These are phyloP conservation scores for Epinephelus coioides DNA, from an alignment of 2,797 vertebrate genomes.

Conservation along the genomic window DNA sequence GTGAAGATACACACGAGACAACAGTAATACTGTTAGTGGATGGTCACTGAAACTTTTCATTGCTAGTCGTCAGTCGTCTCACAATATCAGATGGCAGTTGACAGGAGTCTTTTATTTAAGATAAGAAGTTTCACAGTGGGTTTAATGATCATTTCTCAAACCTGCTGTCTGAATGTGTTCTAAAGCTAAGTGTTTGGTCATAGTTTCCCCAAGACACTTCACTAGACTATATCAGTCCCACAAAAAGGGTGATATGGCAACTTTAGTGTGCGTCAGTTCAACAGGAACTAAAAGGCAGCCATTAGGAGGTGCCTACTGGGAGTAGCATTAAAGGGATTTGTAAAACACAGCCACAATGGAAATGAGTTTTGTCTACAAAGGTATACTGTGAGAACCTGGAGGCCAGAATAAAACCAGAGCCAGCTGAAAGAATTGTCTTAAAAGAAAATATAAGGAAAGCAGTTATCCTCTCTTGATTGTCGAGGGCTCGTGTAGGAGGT, in stretches of 20 bases:
- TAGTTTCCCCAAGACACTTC: slow-evolving; percentile 53
- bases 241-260: slow-evolving; percentile 62
- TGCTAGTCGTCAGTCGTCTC: slow-evolving; percentile 13
- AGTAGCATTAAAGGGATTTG: slow-evolving; percentile 71
- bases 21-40: background rate
- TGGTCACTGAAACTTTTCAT: slow-evolving; percentile 15
- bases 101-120: slow-evolving; percentile 31
- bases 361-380: slow-evolving; percentile 77
- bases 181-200: slow-evolving; percentile 31
- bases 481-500: slow-evolving; percentile 52
- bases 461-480: slow-evolving; percentile 54
- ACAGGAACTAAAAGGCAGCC: slow-evolving; percentile 62
- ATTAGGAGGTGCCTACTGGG: slow-evolving; percentile 65
- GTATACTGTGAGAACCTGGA: slow-evolving; percentile 61
- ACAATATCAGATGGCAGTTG: slow-evolving; percentile 26
- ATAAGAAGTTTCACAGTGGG: slow-evolving; percentile 30
- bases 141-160: slow-evolving; percentile 40
- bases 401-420: slow-evolving; percentile 66
- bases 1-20: slow-evolving; percentile 21
- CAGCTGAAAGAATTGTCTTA: slow-evolving; percentile 56
- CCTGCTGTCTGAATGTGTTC: slow-evolving; percentile 29
- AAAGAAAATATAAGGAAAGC: slow-evolving; percentile 57
- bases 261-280: slow-evolving; percentile 66
- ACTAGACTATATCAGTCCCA: slow-evolving; percentile 42
- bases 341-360: slow-evolving; percentile 70